Evolutionary conservation across 2,797 vertebrate species (phyloP), one percentile per base, ranked within the genome.

Genomic region (Threskiornis aethiopicus): DNA sequence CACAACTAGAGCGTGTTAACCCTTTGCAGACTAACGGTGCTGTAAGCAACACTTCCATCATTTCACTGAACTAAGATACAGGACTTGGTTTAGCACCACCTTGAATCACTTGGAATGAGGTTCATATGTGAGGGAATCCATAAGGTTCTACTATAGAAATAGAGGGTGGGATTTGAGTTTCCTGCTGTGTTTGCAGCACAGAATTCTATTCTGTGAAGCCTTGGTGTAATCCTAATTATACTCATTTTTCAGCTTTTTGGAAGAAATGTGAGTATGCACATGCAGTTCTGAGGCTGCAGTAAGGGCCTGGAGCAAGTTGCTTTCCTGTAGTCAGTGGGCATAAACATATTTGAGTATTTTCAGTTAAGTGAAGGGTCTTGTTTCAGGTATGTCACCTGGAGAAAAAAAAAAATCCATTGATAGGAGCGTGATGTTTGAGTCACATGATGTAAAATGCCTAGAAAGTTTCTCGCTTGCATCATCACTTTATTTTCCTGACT

Each of bases 111-210:
- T 54, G 46, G 52, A 59, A 66, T 51, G 51, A 11, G 24, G 13
- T 6, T 87, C 8, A 0, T 29, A 10, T 33, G 28, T 59, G 39
- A 66, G 16, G 35, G 13, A 66, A 35, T 24, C 47, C 11, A 4
- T 8, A 35, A 16, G 15, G 28, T 16, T 86, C 65, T 70, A 10
- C 29, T 62, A 1, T 29, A 76, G 33, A 42, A 73, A 55, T 10
- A 55, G 35, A 39, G 8, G 22, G 15, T 46, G 51, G 31, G 24
- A 28, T 31, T 65, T 73, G 47, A 76, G 14, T 65, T 85, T 82
- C 76, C 37, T 69, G 42, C 49, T 75, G 24, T 1, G 0, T 29
- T 87, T 69, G 28, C 62, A 52, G 28, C 29, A 72, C 0, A 1
- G 41, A 93, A 12, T 84, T 70, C 15, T 46, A 18, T 26, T 77